Percentiles rank a stretch among this genome's conserved stretches.
phyloP scores from a whole-genome alignment of 1,140 invertebrate genomes.

The Proctacanthus coquilletti region DNA sequence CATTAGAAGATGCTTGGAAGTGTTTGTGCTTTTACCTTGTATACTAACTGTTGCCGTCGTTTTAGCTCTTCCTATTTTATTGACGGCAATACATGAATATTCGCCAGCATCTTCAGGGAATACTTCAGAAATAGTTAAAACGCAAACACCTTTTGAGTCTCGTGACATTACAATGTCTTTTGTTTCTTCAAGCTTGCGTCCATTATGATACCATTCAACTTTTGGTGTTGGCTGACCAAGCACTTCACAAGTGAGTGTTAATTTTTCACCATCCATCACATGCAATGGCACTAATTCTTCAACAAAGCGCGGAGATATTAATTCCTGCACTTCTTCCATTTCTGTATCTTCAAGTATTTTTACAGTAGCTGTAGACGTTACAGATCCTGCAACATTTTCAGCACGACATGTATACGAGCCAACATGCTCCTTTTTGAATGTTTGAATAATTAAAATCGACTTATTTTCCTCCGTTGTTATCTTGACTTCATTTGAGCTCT shows the following conservation, averaged over 20 bases:
- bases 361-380: constrained; percentile 66
- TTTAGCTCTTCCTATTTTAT: constrained; percentile 68
- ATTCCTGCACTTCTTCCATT: constrained; percentile 42
- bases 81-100: constrained; percentile 70
- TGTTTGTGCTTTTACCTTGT: constrained; percentile 47
- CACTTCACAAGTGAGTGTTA: constrained; percentile 59
- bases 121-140: constrained; percentile 75
- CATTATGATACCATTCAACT: constrained; percentile 69
- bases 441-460: constrained; percentile 64
- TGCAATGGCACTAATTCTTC: constrained; percentile 51
- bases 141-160: constrained; percentile 62
- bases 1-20: no score
- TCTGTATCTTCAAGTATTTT: constrained; percentile 42
- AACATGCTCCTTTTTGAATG: constrained; percentile 50
- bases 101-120: constrained; percentile 86
- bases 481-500: constrained; percentile 44
- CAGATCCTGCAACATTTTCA: constrained; percentile 73
- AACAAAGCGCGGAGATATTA: constrained; percentile 58
- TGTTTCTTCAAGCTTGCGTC: constrained; percentile 51
- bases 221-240: constrained; percentile 66
- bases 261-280: constrained; percentile 87
- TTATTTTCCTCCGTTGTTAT: constrained; percentile 61
- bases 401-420: constrained; percentile 77
- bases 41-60: constrained; percentile 65
- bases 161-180: constrained; percentile 64